phyloP scores from a whole-genome alignment of 1,140 invertebrate species.

The Bradysia coprophila region DNA sequence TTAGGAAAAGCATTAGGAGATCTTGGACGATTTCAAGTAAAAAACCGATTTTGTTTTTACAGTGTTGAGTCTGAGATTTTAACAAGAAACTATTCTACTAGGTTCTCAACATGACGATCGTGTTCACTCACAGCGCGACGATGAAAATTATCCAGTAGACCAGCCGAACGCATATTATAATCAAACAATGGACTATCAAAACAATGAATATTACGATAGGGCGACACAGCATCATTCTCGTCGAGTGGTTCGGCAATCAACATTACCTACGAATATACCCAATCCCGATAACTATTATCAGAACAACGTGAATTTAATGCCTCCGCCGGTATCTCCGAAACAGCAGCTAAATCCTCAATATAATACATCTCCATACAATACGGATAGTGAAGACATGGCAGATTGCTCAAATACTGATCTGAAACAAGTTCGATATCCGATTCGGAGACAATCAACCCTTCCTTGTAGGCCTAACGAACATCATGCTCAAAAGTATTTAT shows the following conservation, averaged over 20 bases:
- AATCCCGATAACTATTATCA: conserved; percentile 13
- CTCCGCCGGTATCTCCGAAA: conserved; percentile 20
- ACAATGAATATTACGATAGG: conserved; percentile 1
- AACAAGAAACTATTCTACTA: no score
- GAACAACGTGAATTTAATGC: conserved; percentile 18
- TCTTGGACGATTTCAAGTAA: conserved; percentile 54
- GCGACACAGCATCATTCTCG: conserved; percentile 9
- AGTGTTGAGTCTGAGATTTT: no score
- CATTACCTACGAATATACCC: conserved; percentile 13
- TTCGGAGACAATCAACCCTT: conserved; percentile 21
- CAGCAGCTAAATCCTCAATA: conserved; percentile 19
- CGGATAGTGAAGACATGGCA: conserved; percentile 16
- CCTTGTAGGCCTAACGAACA: conserved; percentile 17
- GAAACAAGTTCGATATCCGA: conserved; percentile 9
- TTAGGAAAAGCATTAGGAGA: conserved; percentile 41
- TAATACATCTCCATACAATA: conserved; percentile 21
- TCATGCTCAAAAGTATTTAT: conserved; percentile 14
- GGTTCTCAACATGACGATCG: no score
- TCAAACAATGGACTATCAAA: conserved; percentile 4
- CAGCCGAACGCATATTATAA: background rate
- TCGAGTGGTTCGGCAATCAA: conserved; percentile 21
- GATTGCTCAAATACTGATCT: conserved; percentile 16
- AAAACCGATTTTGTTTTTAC: conserved; percentile 6
- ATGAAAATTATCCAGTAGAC: no score
- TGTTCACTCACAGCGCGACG: no score